Evolutionary conservation across 1,140 invertebrate species (phyloP).

Genomic region (Euura lappo): DNA sequence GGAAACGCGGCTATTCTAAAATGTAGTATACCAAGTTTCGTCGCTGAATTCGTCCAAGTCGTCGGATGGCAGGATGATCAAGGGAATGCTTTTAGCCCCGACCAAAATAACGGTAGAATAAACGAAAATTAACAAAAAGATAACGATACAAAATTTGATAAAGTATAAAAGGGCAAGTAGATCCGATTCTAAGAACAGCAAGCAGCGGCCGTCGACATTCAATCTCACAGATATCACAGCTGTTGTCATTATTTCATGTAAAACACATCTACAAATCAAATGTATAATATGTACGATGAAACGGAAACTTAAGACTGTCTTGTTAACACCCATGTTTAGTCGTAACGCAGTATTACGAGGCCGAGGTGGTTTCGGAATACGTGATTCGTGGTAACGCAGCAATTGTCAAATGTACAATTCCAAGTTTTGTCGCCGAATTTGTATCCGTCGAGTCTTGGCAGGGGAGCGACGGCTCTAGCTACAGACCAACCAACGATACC

Average conservation of each 20-base stretch:
- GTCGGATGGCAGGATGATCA: slow-evolving; percentile 85
- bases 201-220: slow-evolving; percentile 27
- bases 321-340: slow-evolving; percentile 66
- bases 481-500: slow-evolving; percentile 61
- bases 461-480: slow-evolving; percentile 76
- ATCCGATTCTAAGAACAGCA: slow-evolving; percentile 7
- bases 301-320: slow-evolving; percentile 12
- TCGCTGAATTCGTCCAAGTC: slow-evolving; percentile 88
- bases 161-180: too few relatives aligned
- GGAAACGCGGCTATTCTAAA: slow-evolving; percentile 93
- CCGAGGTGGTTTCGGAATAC: slow-evolving; percentile 91
- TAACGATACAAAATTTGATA: slow-evolving; percentile 1
- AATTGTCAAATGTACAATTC: slow-evolving; percentile 91
- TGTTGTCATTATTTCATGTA: slow-evolving; percentile 9
- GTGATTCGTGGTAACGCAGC: slow-evolving; percentile 92
- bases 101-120: slow-evolving; percentile 67
- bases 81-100: slow-evolving; percentile 70
- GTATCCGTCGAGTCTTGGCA: slow-evolving; percentile 90
- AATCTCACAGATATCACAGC: neutral
- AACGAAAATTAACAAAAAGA: neutral
- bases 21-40: slow-evolving; percentile 91
- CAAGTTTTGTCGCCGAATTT: slow-evolving; percentile 90
- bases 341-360: slow-evolving; percentile 88
- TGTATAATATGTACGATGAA: neutral
- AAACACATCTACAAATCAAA: slow-evolving; percentile 16